phyloP scores from a whole-genome alignment of 2,888 invertebrate genomes.

The Hyposoter didymator region DNA sequence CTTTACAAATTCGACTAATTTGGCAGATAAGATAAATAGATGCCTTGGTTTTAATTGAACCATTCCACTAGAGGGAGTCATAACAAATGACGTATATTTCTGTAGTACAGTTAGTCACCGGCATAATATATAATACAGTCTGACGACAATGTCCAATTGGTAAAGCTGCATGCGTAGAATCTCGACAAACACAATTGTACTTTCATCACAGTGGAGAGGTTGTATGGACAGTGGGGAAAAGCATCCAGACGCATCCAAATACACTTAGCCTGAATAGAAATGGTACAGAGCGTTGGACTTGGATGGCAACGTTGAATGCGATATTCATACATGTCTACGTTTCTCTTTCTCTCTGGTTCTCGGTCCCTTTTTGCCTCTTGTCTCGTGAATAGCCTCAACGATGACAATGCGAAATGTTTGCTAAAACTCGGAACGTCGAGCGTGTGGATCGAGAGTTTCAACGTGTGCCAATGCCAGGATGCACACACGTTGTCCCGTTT shows the following conservation, averaged over 20 bases:
- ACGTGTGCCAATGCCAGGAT: constrained; percentile 51
- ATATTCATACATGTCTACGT: constrained; percentile 50
- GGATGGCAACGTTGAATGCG: constrained; percentile 50
- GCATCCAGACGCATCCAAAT: constrained; percentile 49
- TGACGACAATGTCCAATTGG: constrained; percentile 14
- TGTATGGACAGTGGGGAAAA: constrained; percentile 11
- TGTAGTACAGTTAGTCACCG: background rate
- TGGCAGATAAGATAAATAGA: background rate
- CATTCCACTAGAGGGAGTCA: background rate
- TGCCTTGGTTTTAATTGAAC: background rate
- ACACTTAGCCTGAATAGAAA: constrained; percentile 43
- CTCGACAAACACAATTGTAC: background rate
- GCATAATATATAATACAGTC: constrained; percentile 21
- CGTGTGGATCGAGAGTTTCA: constrained; percentile 28
- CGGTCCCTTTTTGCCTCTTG: background rate
- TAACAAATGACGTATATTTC: constrained; percentile 14
- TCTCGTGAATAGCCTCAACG: constrained; percentile 50
- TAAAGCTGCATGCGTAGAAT: constrained; percentile 2
- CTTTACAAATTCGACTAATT: background rate
- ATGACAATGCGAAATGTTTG: constrained; percentile 64
- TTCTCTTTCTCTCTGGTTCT: constrained; percentile 17
- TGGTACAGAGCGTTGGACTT: constrained; percentile 30
- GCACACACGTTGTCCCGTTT: constrained; percentile 37
- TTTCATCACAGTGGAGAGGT: background rate
- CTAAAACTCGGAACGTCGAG: constrained; percentile 48